These are phyloP conservation scores for Vanacampus margaritifer DNA, from an alignment of 2,113 vertebrate genomes.

Conservation along the genomic window DNA sequence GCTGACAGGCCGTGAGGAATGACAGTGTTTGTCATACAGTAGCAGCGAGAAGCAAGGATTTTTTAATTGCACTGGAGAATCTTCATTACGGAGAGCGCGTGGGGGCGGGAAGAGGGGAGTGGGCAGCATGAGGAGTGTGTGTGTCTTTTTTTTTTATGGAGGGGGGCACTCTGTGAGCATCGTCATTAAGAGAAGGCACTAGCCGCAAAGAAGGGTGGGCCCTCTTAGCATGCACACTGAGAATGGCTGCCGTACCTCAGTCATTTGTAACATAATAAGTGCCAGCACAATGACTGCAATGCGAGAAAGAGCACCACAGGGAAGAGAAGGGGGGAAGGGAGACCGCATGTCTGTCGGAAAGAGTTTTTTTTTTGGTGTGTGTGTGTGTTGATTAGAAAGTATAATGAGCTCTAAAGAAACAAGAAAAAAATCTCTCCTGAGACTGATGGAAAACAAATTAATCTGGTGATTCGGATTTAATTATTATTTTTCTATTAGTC, in stretches of 20 bases:
- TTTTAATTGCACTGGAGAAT: constrained; percentile 98
- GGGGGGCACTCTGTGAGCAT: constrained; percentile 75
- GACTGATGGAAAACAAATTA: constrained; percentile 89
- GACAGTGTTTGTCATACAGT: constrained; percentile 72
- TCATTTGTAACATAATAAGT: constrained; percentile 99
- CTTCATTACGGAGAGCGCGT: constrained; percentile 96
- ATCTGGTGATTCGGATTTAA: constrained; percentile 91
- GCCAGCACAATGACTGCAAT: constrained; percentile 97
- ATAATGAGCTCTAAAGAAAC: constrained; percentile 90
- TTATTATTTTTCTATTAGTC: constrained; percentile 89
- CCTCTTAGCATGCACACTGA: constrained; percentile 87
- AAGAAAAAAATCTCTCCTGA: constrained; percentile 81
- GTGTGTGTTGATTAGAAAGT: constrained; percentile 85
- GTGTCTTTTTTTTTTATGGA: neutral
- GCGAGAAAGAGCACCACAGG: constrained; percentile 80
- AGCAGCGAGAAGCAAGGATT: constrained; percentile 82
- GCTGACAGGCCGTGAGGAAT: constrained; percentile 71
- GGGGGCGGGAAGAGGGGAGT: constrained; percentile 62
- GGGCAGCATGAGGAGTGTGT: constrained; percentile 46
- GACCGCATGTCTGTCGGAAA: constrained; percentile 85
- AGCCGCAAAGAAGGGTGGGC: constrained; percentile 80
- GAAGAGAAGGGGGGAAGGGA: constrained; percentile 83
- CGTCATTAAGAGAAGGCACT: constrained; percentile 85
- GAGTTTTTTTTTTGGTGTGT: constrained; percentile 63
- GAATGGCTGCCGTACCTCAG: constrained; percentile 97